A percentile compares a stretch with the other conserved stretches of the same genome.
These are phyloP conservation scores for Hepsetus odoe DNA, from an alignment of 2,113 vertebrate genomes.

Conservation along the genomic window DNA sequence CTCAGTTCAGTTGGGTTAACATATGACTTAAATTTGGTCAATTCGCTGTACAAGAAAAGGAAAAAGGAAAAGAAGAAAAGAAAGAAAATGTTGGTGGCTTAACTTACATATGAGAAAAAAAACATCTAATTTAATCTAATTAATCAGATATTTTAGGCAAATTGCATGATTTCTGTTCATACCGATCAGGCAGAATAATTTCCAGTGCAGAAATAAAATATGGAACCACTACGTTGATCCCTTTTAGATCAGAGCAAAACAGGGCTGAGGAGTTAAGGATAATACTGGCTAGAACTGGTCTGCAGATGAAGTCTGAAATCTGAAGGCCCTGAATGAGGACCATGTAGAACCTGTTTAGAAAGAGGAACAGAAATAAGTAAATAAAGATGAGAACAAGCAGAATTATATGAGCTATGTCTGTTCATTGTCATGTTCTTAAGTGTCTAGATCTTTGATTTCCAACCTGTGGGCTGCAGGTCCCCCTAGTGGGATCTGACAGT, in stretches of 20 bases:
- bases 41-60: constrained; percentile 78
- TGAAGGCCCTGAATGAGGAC: constrained; percentile 91
- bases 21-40: constrained; percentile 88
- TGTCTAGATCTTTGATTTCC: no score
- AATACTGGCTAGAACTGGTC: constrained; percentile 88
- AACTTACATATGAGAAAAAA: no score
- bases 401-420: no score
- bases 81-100: no score
- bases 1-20: constrained; percentile 89
- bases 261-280: constrained; percentile 90
- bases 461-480: no score
- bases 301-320: constrained; percentile 85
- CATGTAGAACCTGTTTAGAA: constrained; percentile 88
- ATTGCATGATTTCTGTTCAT: constrained; percentile 46
- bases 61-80: no score
- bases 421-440: no score
- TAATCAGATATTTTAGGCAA: no score
- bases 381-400: neutral
- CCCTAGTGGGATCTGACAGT: no score
- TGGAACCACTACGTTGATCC: constrained; percentile 89
- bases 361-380: neutral
- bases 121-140: no score
- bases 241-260: constrained; percentile 92
- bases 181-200: constrained; percentile 92
- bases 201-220: constrained; percentile 91